Conservation (phyloP, 2,113 vertebrate species). For the Bothrops jararaca region DNA sequence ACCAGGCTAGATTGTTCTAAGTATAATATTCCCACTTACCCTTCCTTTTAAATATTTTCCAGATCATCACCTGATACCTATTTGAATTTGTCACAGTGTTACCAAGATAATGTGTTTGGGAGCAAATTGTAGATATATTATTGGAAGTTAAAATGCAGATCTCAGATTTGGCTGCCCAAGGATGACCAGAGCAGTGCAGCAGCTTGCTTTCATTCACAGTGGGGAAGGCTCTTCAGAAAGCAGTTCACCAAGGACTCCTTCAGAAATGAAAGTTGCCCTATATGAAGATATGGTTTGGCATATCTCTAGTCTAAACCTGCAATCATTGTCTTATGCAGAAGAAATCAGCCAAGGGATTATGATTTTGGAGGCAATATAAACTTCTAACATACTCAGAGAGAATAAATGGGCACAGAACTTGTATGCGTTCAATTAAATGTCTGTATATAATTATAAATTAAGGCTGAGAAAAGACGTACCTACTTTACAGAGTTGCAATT, state of each 20-base stretch:
- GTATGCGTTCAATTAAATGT: neutral
- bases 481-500: neutral
- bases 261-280: neutral
- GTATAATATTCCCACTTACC: neutral
- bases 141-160: neutral
- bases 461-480: neutral
- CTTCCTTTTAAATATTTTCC: neutral
- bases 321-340: neutral
- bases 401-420: neutral
- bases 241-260: neutral
- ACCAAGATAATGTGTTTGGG: no score
- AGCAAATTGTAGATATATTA: neutral
- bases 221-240: neutral
- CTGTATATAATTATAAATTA: neutral
- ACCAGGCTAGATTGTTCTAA: neutral
- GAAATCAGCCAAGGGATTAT: neutral
- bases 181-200: neutral
- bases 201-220: neutral
- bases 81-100: neutral
- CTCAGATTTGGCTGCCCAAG: neutral
- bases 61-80: neutral
- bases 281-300: neutral
- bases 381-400: neutral
- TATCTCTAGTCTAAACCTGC: neutral
- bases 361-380: neutral